Conservation (phyloP, 2,797 vertebrate species). For the Sciurus carolinensis region DNA sequence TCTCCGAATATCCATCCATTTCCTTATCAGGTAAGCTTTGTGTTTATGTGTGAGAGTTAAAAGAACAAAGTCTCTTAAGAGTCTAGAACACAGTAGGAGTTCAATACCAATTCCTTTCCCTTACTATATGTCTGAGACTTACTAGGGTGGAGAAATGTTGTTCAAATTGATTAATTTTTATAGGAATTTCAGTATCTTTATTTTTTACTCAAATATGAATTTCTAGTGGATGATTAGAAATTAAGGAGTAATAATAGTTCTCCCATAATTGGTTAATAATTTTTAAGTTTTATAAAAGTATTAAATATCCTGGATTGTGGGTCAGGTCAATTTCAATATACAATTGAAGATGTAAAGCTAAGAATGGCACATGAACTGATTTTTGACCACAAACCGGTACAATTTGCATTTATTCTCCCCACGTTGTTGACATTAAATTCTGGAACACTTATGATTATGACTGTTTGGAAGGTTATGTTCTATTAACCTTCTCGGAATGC, state of each 20-base stretch:
- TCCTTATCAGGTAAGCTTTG: constrained; percentile 13
- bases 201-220: background rate
- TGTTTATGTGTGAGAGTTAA: background rate
- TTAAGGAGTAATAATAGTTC: constrained; percentile 16
- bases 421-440: background rate
- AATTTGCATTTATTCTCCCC: background rate
- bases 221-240: constrained; percentile 30
- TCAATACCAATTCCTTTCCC: background rate
- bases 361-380: background rate
- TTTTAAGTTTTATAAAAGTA: constrained; percentile 5
- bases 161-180: constrained; percentile 15
- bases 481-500: background rate
- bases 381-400: background rate
- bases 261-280: background rate
- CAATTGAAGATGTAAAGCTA: background rate
- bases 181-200: constrained; percentile 3
- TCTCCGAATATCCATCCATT: background rate
- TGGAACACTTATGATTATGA: background rate
- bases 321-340: background rate
- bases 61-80: background rate
- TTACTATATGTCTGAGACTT: background rate
- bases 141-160: constrained; percentile 10
- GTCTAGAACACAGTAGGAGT: background rate
- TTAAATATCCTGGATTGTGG: background rate
- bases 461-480: background rate